A percentile compares a stretch with the other conserved stretches of the same genome.
Conservation (phyloP, 2,113 vertebrate genomes). For the Archilochus colubris region DNA sequence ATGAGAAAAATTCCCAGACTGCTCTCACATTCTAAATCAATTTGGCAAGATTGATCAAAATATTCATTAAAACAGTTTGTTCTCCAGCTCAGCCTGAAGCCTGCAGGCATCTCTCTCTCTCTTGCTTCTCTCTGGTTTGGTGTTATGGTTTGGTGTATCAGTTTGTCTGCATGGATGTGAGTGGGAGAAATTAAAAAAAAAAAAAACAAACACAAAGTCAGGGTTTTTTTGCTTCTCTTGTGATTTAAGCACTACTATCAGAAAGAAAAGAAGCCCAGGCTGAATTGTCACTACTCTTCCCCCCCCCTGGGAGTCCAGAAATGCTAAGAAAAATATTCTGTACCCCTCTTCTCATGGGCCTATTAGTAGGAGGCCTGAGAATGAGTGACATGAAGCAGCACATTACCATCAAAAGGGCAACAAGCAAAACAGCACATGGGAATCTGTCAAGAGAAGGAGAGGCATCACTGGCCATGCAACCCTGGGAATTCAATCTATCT, state of each 20-base stretch:
- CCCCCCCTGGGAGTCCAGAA: neutral
- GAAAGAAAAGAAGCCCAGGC: neutral
- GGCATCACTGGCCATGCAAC: neutral
- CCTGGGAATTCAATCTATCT: conserved; percentile 16
- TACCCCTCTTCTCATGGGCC: neutral
- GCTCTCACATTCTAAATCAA: conserved; percentile 28
- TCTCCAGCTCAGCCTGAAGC: conserved; percentile 34
- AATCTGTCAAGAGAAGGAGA: conserved; percentile 26
- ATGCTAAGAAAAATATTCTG: neutral
- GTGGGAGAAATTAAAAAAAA: neutral
- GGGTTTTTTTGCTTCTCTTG: neutral
- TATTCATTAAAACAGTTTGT: conserved; percentile 56
- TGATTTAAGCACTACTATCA: neutral
- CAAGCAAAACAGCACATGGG: conserved; percentile 40
- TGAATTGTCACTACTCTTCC: neutral
- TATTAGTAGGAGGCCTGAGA: neutral
- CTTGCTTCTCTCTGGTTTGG: neutral
- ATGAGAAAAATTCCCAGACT: conserved; percentile 55
- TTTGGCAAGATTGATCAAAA: conserved; percentile 59
- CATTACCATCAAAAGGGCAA: neutral
- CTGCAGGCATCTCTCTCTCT: neutral
- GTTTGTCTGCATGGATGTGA: neutral
- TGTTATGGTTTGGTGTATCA: neutral
- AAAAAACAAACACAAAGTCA: neutral
- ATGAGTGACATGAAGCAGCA: neutral